Base-by-base conservation (phyloP, 2,113 vertebrate species). In the Tichodroma muraria region DNA sequence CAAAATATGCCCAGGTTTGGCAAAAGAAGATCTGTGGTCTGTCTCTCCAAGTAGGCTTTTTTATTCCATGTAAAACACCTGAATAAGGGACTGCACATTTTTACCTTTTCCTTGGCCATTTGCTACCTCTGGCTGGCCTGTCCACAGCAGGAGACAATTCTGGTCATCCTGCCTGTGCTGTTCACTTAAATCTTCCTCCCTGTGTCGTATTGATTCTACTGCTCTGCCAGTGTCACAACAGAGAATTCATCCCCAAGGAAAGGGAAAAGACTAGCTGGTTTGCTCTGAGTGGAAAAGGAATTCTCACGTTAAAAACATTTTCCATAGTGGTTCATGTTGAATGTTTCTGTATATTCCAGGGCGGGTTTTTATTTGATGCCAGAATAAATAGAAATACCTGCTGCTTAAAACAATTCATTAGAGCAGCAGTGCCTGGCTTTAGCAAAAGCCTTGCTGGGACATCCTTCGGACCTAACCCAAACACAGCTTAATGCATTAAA, bases 311-410 rank as follows among this genome's bases (percentile, higher is more conserved):
- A 94, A 95, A 95, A 96, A 91, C 93, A 91, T 95, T 97, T 96
- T 97, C 93, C 94, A 64, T 85, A 85, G 93, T 95, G 88, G 95
- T 95, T 95, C 56, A 3, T 93, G 79, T 95, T 93, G 94, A 97
- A 95, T 94, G 88, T 96, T 97, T 95, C 96, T 96, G 94, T 95
- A 75, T 94, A 94, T 96, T 97, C 96, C 94, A 95, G 95, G 95
- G 93, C 87, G 96, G 96, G 94, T 93, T 96, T 96, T 96, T 88
- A 90, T 88, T 94, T 93, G 85, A 83, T 95, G 96, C 94, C 95
- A 97, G 95, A 94, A 94, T 95, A 97, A 97, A 97, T 78, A 97
- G 94, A 93, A 97, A 95, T 97, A 96, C 94, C 96, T 97, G 95
- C 89, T 93, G 93, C 94, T 94, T 95, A 83, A 93, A 97, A 94